Evolutionary conservation across 2,888 invertebrate species (phyloP), one percentile per base, ranked within the genome.

Genomic region (Brachyptera risi): DNA sequence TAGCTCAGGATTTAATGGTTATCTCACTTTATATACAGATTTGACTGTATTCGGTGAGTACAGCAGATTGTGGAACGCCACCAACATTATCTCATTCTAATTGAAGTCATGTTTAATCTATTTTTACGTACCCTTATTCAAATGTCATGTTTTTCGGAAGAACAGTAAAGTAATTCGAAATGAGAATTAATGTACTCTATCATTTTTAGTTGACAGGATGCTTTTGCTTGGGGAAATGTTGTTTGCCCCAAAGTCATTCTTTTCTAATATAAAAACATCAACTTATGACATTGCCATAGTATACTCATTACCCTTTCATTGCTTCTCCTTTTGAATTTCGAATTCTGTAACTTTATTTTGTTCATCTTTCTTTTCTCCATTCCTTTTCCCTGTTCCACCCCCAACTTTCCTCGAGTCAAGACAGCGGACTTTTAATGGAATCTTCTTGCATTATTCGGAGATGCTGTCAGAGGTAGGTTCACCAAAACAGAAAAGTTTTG

Each of bases 341-440:
- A 51, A 51, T 31, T 51, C 51, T 51, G 17, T 51, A 51, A 51
- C 51, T 51, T 27, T 27, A 27, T 51, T 51, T 49, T 51, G 19
- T 51, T 31, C 51, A 15, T 31, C 21, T n/a, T n/a, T 51, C 35
- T 51, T 17, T 24, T n/a, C 24, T 24, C 47, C 1, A 21, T 24
- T 44, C 44, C 17, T 3, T 44, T 21, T 5, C 44, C 44, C 44
- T 11, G 31, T 11, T 5, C 21, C 19, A 21, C 19, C 44, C 47
- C 7, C 47, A n/a, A 21, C 23, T 24, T 2, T 21, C 24, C 47
- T 1, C 11, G 7, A 4, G 47, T n/a, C 3, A 24, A 47, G 47
- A 47, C 47, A 47, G 24, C 47, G 47, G 47, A 47, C 19, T 21
- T 31, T 47, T 47, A 47, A 47, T 47, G 47, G 47, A 47, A 47